Evolutionary conservation across 2,888 invertebrate genomes (phyloP).

Genomic region (Acronicta leporina): DNA sequence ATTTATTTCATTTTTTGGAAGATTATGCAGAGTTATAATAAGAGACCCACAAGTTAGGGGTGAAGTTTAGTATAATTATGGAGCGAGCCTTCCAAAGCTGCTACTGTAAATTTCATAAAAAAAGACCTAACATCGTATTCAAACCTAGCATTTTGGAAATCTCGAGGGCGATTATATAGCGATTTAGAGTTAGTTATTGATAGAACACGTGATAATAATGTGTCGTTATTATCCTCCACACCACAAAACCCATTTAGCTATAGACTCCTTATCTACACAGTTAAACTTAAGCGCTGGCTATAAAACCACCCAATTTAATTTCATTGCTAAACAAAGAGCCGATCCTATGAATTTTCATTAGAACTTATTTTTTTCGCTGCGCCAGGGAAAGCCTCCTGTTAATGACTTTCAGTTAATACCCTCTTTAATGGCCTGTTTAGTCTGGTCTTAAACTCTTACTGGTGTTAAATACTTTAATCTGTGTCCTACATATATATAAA

Average conservation of each 20-base stretch:
- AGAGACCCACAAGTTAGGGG: too few species aligned
- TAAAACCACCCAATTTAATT: slow-evolving; percentile 33
- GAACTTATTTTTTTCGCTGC: slow-evolving; percentile 49
- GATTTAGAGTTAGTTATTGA: too few species aligned
- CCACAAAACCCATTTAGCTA: slow-evolving; percentile 9
- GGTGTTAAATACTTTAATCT: slow-evolving; percentile 11
- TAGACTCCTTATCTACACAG: background rate
- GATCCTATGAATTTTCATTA: slow-evolving; percentile 54
- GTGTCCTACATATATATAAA: background rate
- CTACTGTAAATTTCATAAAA: too few species aligned
- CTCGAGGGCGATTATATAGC: background rate
- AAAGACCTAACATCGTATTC: too few species aligned
- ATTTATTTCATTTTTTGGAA: too few species aligned
- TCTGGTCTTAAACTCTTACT: slow-evolving; percentile 24
- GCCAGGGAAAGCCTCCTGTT: slow-evolving; percentile 30
- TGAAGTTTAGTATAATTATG: too few species aligned
- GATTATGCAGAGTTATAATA: too few species aligned
- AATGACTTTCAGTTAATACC: slow-evolving; percentile 47
- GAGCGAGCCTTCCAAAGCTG: too few species aligned
- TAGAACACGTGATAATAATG: too few species aligned
- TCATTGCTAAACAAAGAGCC: slow-evolving; percentile 36
- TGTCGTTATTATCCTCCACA: background rate
- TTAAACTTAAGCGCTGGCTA: slow-evolving; percentile 10
- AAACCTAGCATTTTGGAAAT: background rate
- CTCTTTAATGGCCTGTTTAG: slow-evolving; percentile 32